Conservation (phyloP, 1,140 invertebrate species). For the Cotesia glomerata region DNA sequence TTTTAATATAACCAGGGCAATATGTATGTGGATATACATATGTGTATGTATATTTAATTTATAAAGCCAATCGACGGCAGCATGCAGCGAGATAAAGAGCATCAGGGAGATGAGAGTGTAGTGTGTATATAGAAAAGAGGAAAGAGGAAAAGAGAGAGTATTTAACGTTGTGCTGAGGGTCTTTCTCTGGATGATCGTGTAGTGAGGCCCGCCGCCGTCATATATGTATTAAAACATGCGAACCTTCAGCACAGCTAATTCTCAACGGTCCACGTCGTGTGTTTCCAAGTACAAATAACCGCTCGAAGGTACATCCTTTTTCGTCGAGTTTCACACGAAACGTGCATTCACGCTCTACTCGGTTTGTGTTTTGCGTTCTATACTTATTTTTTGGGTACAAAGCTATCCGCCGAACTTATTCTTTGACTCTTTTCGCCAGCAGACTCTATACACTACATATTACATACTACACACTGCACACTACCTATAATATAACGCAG, state of each 20-base stretch:
- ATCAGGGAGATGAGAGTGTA: no score
- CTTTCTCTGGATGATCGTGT: no score
- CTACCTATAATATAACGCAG: no score
- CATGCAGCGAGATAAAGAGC: no score
- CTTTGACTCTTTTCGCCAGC: conserved; percentile 8
- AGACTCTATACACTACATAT: conserved; percentile 20
- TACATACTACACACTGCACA: no score
- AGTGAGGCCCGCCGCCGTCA: background rate
- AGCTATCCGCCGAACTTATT: conserved; percentile 28
- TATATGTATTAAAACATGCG: conserved; percentile 18
- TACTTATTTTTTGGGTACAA: conserved; percentile 24
- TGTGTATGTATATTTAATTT: no score
- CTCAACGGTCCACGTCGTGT: conserved; percentile 38
- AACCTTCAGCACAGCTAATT: conserved; percentile 34
- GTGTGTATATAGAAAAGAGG: no score
- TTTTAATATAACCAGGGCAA: no score
- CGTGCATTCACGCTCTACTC: conserved; percentile 27
- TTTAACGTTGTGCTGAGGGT: no score
- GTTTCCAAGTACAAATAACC: conserved; percentile 43
- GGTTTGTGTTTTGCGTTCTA: conserved; percentile 29
- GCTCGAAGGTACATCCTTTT: conserved; percentile 31
- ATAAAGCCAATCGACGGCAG: no score
- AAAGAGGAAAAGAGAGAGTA: background rate
- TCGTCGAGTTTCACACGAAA: conserved; percentile 23
- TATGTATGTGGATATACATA: no score